Percentiles rank a stretch among this genome's conserved stretches.
Evolutionary conservation across 1,140 invertebrate species (phyloP).

Genomic region (Drosophila tani): DNA sequence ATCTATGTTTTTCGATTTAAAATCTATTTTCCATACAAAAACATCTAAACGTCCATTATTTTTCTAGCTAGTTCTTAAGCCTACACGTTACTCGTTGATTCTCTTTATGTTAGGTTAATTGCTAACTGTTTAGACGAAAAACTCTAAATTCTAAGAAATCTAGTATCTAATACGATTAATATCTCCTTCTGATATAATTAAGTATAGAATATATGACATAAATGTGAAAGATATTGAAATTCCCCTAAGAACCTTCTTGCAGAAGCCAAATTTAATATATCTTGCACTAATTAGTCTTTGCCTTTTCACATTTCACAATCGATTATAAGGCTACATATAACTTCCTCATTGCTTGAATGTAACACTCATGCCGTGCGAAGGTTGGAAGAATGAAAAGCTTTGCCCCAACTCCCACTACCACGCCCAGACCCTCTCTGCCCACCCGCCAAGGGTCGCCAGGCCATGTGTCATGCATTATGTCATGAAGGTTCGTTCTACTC

Average conservation of each 20-base stretch:
- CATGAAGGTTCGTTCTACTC: conserved; percentile 43
- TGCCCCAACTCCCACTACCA: background rate
- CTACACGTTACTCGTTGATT: background rate
- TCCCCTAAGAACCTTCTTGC: background rate
- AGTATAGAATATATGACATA: background rate
- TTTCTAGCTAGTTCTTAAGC: too few relatives aligned
- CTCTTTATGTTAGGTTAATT: background rate
- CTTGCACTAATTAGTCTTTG: conserved; percentile 10
- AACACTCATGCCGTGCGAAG: conserved; percentile 16
- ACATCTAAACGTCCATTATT: too few relatives aligned
- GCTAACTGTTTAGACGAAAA: background rate
- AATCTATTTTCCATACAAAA: too few relatives aligned
- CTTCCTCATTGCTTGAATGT: conserved; percentile 10
- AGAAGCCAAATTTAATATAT: background rate
- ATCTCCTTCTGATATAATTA: too few relatives aligned
- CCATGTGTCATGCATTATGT: conserved; percentile 49
- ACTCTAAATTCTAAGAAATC: too few relatives aligned
- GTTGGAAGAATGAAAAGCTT: conserved; percentile 15
- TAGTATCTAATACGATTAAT: too few relatives aligned
- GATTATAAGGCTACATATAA: conserved; percentile 15
- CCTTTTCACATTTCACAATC: conserved; percentile 20
- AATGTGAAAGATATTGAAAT: background rate
- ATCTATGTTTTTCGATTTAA: too few relatives aligned
- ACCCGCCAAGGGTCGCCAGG: conserved; percentile 5
- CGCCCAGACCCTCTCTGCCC: background rate